phyloP scores from a whole-genome alignment of 2,888 invertebrate genomes.

The Apantesis nais region DNA sequence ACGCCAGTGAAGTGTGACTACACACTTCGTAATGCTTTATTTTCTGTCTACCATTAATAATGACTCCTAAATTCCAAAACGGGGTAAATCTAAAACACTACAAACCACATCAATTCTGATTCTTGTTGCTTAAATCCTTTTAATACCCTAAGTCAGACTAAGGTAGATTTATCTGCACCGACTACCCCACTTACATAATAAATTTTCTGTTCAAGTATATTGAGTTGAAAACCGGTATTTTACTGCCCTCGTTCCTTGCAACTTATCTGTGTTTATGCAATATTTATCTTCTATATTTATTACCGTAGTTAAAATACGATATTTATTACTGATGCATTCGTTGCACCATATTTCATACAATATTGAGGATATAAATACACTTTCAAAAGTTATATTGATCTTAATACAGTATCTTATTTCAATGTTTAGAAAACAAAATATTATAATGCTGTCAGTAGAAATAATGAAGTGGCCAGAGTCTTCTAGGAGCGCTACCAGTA shows the following conservation, averaged over 20 bases:
- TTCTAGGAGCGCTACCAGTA: no score
- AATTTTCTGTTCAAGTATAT: conserved; percentile 4
- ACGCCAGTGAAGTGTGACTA: not conserved
- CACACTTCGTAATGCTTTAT: not conserved
- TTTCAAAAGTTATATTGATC: not conserved
- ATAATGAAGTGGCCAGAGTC: no score
- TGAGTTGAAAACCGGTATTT: conserved; percentile 5
- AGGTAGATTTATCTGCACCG: conserved; percentile 23
- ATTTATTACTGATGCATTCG: not conserved
- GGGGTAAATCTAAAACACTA: not conserved
- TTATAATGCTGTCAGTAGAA: no score
- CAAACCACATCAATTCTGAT: not conserved
- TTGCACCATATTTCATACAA: not conserved
- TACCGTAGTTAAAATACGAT: conserved; percentile 6
- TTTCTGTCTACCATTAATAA: not conserved
- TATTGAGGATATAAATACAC: not conserved
- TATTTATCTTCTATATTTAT: conserved; percentile 5
- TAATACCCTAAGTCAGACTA: not conserved
- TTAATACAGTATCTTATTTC: not conserved
- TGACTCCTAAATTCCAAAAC: not conserved
- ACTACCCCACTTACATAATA: conserved; percentile 16
- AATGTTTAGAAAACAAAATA: not conserved
- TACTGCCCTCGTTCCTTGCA: conserved; percentile 3
- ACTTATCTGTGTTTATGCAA: conserved; percentile 13
- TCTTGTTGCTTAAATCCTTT: not conserved